Percentiles rank a stretch among this genome's conserved stretches.
Evolutionary conservation across 2,113 vertebrate species (phyloP).

Genomic region (Gymnorhina tibicen): DNA sequence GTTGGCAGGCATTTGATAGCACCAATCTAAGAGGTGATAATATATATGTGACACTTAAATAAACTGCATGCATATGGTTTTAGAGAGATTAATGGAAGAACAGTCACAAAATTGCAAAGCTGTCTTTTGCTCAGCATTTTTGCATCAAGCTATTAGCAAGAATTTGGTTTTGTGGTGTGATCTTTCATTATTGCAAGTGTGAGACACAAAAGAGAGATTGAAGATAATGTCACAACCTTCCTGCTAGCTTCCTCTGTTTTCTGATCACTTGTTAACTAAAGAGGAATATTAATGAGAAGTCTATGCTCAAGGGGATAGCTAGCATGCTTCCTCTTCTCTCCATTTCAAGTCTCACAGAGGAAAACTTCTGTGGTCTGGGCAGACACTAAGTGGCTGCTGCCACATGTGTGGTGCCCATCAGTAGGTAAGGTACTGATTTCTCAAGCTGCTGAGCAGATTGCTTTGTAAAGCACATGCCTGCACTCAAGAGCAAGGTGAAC

Average conservation of each 20-base stretch:
- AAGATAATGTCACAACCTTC: background rate
- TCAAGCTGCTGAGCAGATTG: background rate
- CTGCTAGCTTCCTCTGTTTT: background rate
- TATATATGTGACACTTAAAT: background rate
- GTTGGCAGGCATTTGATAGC: background rate
- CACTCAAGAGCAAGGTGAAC: background rate
- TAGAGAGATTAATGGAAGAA: constrained; percentile 1
- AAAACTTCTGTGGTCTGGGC: background rate
- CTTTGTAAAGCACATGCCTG: background rate
- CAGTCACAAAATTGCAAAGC: background rate
- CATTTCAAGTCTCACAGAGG: background rate
- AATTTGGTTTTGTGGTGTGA: background rate
- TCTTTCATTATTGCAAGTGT: background rate
- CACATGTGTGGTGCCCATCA: background rate
- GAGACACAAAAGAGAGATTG: background rate
- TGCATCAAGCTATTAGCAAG: background rate
- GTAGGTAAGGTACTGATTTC: background rate
- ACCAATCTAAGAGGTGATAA: background rate
- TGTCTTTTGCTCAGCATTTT: background rate
- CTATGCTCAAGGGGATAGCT: background rate
- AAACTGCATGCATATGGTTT: background rate
- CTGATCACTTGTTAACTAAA: background rate
- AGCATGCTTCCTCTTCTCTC: background rate
- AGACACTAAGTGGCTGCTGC: background rate
- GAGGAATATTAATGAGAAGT: background rate